These are phyloP conservation scores for Drosophila mulleri DNA, from an alignment of 2,888 invertebrate genomes.

Conservation along the genomic window DNA sequence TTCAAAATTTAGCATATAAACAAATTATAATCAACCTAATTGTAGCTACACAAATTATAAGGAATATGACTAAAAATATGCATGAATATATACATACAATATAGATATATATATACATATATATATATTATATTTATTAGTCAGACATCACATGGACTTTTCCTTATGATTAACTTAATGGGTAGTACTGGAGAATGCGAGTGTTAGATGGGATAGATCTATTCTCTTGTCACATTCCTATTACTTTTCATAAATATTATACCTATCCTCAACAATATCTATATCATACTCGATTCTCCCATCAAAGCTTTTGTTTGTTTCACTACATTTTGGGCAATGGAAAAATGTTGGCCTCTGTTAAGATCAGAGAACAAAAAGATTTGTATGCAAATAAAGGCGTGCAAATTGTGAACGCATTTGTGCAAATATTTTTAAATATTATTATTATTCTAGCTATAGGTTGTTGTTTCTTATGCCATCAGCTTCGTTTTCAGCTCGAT, in stretches of 20 bases:
- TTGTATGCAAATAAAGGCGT: slow-evolving; percentile 29
- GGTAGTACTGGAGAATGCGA: neutral
- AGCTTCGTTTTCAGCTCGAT: slow-evolving; percentile 6
- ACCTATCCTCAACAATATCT: no score
- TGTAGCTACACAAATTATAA: neutral
- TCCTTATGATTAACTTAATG: neutral
- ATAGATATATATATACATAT: neutral
- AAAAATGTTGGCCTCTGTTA: slow-evolving; percentile 9
- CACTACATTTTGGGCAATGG: neutral
- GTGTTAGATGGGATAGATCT: neutral
- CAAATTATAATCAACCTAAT: neutral
- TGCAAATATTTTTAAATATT: slow-evolving; percentile 48
- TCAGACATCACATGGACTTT: neutral
- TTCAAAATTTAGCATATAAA: neutral
- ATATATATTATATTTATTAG: neutral
- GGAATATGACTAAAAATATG: neutral
- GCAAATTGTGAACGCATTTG: slow-evolving; percentile 37
- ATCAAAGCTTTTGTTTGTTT: slow-evolving; percentile 22
- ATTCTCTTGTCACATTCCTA: neutral
- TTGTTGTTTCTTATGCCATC: neutral
- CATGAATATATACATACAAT: neutral
- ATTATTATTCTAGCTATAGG: slow-evolving; percentile 8
- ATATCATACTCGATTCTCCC: no score
- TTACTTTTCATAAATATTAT: no score
- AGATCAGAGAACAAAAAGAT: slow-evolving; percentile 4